Percentiles rank a stretch among this genome's conserved stretches.
Evolutionary conservation across 2,113 vertebrate genomes (phyloP).

Genomic region (Martes martes): DNA sequence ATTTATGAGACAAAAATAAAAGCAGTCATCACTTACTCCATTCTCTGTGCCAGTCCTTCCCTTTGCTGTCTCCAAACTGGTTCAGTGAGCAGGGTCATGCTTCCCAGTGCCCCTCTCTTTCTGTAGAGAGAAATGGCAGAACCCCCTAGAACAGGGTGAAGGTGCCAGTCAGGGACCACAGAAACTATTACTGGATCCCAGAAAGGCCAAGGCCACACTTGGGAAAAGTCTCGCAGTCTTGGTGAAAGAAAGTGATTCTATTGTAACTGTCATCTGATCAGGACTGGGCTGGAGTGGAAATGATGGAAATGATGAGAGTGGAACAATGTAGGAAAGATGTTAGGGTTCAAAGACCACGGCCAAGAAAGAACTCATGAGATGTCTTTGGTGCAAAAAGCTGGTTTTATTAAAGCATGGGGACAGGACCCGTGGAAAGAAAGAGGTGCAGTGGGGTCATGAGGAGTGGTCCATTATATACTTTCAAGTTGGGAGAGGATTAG

Average conservation of each 20-base stretch:
- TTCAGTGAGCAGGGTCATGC: neutral
- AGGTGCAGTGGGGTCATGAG: no score
- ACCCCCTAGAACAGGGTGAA: neutral
- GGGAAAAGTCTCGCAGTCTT: neutral
- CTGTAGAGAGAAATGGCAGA: neutral
- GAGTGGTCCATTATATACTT: no score
- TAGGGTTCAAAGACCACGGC: no score
- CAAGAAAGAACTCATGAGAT: no score
- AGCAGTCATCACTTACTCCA: neutral
- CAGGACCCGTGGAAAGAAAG: no score
- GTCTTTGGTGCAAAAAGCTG: no score
- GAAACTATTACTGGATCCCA: neutral
- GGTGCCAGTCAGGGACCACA: neutral
- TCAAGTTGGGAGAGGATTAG: no score
- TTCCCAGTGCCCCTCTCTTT: neutral
- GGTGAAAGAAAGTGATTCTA: conserved; percentile 24
- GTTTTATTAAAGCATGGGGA: no score
- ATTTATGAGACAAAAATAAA: neutral
- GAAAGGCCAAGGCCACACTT: neutral
- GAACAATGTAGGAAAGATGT: no score
- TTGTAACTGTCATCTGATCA: neutral
- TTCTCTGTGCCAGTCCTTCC: neutral
- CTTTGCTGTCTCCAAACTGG: neutral
- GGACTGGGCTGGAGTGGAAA: neutral
- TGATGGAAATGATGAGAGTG: no score